Evolutionary conservation across 2,888 invertebrate genomes (phyloP).

Genomic region (Eurois occulta): DNA sequence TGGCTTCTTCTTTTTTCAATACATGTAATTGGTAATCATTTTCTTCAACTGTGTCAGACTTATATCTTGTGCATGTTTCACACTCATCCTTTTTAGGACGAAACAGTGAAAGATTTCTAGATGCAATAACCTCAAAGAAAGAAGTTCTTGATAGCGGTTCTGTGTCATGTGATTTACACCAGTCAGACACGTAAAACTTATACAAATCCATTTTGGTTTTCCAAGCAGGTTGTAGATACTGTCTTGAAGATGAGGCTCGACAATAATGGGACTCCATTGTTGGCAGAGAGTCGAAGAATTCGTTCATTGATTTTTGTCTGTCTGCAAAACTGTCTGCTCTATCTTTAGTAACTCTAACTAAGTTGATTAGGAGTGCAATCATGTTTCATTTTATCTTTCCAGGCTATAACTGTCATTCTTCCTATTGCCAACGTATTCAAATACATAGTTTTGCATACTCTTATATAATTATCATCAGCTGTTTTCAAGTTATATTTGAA

Average conservation of each 20-base stretch:
- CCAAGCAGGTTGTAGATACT: constrained; percentile 34
- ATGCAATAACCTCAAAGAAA: constrained; percentile 14
- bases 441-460: constrained; percentile 44
- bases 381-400: constrained; percentile 42
- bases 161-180: constrained; percentile 29
- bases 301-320: constrained; percentile 15
- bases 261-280: constrained; percentile 38
- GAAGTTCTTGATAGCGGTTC: constrained; percentile 20
- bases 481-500: constrained; percentile 37
- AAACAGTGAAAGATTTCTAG: constrained; percentile 12
- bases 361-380: constrained; percentile 26
- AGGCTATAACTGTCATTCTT: constrained; percentile 40
- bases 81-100: constrained; percentile 10
- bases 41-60: constrained; percentile 8
- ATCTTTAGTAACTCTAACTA: constrained; percentile 10
- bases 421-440: constrained; percentile 43
- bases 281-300: constrained; percentile 35
- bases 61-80: constrained; percentile 10
- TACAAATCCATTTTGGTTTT: constrained; percentile 25
- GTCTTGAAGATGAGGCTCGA: constrained; percentile 24
- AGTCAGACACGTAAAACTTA: constrained; percentile 35
- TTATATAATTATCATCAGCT: constrained; percentile 21
- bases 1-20: constrained; percentile 11
- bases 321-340: constrained; percentile 16
- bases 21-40: constrained; percentile 23